Evolutionary conservation across 2,888 invertebrate species (phyloP).

Genomic region (Trichacis sp.): DNA sequence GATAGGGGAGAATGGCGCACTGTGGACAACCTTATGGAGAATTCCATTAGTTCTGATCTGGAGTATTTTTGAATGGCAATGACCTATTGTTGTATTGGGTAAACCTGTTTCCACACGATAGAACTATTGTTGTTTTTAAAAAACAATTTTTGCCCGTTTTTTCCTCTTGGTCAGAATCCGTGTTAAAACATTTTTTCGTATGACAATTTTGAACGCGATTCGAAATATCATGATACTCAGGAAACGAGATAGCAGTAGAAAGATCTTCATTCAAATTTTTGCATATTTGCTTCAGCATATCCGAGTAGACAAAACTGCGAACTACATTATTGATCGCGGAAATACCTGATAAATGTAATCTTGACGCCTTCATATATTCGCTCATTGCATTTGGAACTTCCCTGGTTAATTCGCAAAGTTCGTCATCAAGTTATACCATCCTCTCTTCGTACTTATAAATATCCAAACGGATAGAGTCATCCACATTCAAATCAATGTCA

Average conservation of each 20-base stretch:
- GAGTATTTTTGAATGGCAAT: too few relatives aligned
- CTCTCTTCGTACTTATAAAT: slow-evolving; percentile 73
- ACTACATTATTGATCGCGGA: slow-evolving; percentile 57
- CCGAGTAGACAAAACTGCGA: slow-evolving; percentile 57
- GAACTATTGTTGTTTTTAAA: too few relatives aligned
- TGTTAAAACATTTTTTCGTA: background rate
- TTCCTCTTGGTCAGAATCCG: background rate
- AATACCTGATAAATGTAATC: slow-evolving; percentile 52
- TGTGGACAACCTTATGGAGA: too few relatives aligned
- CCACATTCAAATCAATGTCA: slow-evolving; percentile 81
- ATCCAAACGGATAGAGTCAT: slow-evolving; percentile 79
- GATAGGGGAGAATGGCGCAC: too few relatives aligned
- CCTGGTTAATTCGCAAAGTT: slow-evolving; percentile 50
- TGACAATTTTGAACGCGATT: slow-evolving; percentile 55
- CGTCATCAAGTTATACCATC: slow-evolving; percentile 52
- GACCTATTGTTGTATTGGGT: too few relatives aligned
- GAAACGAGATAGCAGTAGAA: slow-evolving; percentile 52
- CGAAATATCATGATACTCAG: slow-evolving; percentile 61
- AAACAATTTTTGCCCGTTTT: too few relatives aligned
- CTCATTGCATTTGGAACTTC: slow-evolving; percentile 53
- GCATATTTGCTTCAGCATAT: slow-evolving; percentile 49
- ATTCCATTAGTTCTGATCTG: too few relatives aligned
- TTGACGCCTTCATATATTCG: slow-evolving; percentile 53
- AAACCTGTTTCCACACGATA: too few relatives aligned
- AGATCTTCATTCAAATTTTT: slow-evolving; percentile 38